Percentiles rank a stretch among this genome's conserved stretches.
phyloP scores from a whole-genome alignment of 2,797 vertebrate genomes.

The Dendrocincla tyrannina region DNA sequence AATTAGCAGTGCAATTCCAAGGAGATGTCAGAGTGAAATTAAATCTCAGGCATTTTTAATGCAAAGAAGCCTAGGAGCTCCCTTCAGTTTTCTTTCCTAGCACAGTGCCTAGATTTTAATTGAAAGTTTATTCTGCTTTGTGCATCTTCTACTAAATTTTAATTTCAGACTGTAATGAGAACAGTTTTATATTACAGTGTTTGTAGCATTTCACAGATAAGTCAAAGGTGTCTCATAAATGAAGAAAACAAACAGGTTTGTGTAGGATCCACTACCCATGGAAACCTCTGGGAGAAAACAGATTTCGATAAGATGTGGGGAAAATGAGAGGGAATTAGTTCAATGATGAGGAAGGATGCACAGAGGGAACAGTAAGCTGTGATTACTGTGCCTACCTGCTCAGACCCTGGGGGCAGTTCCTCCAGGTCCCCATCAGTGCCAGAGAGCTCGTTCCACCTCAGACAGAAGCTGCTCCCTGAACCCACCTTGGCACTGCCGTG shows the following conservation, averaged over 20 bases:
- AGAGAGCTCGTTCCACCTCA: not conserved
- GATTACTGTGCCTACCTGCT: not conserved
- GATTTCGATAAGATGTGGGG: not conserved
- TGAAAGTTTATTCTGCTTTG: slow-evolving; percentile 73
- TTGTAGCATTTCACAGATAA: not conserved
- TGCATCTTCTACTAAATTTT: slow-evolving; percentile 66
- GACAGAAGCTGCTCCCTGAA: not conserved
- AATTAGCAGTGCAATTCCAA: slow-evolving; percentile 77
- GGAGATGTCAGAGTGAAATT: slow-evolving; percentile 75
- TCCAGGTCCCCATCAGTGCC: not conserved
- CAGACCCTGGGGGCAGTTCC: not conserved
- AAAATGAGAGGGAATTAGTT: not conserved
- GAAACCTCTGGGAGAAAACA: not conserved
- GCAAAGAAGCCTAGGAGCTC: slow-evolving; percentile 51
- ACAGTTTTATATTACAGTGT: not conserved
- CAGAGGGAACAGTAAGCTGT: not conserved
- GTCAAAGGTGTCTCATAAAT: slow-evolving; percentile 17
- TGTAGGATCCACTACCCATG: not conserved
- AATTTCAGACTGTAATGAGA: slow-evolving; percentile 68
- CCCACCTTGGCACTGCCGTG: fast-evolving
- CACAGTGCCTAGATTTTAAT: slow-evolving; percentile 70
- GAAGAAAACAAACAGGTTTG: not conserved
- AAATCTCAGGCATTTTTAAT: slow-evolving; percentile 61
- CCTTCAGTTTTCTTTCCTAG: slow-evolving; percentile 64
- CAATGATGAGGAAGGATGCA: not conserved